These are phyloP conservation scores for Rhodophaea formosa DNA, from an alignment of 2,888 invertebrate species.

Conservation along the genomic window DNA sequence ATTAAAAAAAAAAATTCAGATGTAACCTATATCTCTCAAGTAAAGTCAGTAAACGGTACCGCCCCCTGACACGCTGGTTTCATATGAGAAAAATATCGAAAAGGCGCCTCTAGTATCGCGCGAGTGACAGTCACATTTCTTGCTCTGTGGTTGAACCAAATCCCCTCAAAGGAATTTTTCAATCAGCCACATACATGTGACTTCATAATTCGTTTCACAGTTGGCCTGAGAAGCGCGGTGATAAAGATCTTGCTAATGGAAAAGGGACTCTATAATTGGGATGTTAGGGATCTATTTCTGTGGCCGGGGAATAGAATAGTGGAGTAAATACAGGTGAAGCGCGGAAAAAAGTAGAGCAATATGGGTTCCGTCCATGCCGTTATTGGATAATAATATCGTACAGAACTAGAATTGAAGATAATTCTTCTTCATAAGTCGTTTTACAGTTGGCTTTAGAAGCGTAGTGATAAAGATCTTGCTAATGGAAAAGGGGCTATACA, in stretches of 20 bases:
- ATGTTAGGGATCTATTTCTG: constrained; percentile 28
- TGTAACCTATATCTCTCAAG: no score
- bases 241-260: constrained; percentile 50
- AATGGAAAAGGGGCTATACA: constrained; percentile 34
- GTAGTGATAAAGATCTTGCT: constrained; percentile 52
- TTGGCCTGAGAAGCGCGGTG: constrained; percentile 46
- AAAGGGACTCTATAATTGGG: constrained; percentile 28
- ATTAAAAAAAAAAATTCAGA: no score
- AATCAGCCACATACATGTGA: constrained; percentile 67
- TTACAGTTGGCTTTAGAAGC: constrained; percentile 53
- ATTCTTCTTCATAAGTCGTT: constrained; percentile 67
- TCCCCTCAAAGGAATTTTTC: constrained; percentile 69
- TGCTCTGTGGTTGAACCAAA: constrained; percentile 52
- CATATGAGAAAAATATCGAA: no score
- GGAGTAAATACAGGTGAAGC: constrained; percentile 22
- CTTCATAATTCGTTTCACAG: constrained; percentile 65
- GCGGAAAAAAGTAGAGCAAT: no score
- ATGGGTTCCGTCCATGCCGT: no score
- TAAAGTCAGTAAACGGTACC: no score
- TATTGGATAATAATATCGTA: no score
- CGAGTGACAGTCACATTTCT: no score
- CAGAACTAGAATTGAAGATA: no score
- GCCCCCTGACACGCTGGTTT: no score
- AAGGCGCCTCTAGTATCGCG: no score
- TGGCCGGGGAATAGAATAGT: background rate